These are phyloP conservation scores for Macropodus opercularis DNA, from an alignment of 2,797 vertebrate species.

Conservation along the genomic window DNA sequence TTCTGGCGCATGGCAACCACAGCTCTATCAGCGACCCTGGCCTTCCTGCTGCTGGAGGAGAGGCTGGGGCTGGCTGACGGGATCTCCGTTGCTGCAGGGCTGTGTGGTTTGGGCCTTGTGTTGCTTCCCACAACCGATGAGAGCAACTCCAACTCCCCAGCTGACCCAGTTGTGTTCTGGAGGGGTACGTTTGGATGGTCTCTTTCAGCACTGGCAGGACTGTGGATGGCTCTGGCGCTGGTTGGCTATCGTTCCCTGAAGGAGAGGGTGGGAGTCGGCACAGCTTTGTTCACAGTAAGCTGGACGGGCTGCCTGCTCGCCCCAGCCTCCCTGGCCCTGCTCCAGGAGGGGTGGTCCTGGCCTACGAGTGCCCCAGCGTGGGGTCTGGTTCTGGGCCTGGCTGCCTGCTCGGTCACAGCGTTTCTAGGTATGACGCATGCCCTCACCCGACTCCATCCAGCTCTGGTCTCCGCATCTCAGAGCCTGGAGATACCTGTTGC, in stretches of 20 bases:
- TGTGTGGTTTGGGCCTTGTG: conserved; percentile 91
- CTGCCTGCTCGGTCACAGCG: conserved; percentile 88
- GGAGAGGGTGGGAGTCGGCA: conserved; percentile 93
- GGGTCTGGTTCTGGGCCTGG: conserved; percentile 90
- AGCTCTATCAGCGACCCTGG: conserved; percentile 90
- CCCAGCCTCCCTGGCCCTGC: conserved; percentile 87
- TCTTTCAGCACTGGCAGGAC: conserved; percentile 91
- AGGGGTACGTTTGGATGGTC: conserved; percentile 95
- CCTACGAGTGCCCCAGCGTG: conserved; percentile 89
- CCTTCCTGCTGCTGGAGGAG: conserved; percentile 94
- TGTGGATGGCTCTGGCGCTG: conserved; percentile 95
- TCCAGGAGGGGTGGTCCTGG: conserved; percentile 92
- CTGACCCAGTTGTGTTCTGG: conserved; percentile 88
- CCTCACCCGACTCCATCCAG: conserved; percentile 92
- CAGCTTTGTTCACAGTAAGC: conserved; percentile 95
- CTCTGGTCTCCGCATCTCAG: conserved; percentile 95
- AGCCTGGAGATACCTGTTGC: conserved; percentile 93
- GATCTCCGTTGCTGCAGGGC: conserved; percentile 85
- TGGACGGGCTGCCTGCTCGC: conserved; percentile 94
- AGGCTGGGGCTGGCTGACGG: conserved; percentile 87
- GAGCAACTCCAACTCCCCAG: conserved; percentile 74
- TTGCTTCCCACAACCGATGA: conserved; percentile 84
- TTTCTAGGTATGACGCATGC: conserved; percentile 95
- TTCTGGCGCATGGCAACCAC: conserved; percentile 97
- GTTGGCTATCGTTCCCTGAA: conserved; percentile 95